Percentiles rank a stretch among this genome's conserved stretches.
These are phyloP conservation scores for Tupaia chinensis DNA, from an alignment of 2,113 vertebrate genomes.

Conservation along the genomic window DNA sequence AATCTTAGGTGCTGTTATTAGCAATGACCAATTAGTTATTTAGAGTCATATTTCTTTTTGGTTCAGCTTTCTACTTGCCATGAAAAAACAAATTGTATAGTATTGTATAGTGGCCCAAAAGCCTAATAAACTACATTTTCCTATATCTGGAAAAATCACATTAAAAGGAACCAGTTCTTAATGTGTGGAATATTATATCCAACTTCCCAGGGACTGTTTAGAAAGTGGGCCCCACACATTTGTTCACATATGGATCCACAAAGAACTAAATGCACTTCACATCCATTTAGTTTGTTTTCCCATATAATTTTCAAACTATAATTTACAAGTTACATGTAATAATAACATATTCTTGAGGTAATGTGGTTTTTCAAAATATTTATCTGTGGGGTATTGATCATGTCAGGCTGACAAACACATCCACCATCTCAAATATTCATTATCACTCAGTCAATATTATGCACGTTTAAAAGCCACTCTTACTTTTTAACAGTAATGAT, in stretches of 20 bases:
- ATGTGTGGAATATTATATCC: not conserved
- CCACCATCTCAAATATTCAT: no score
- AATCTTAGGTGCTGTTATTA: not conserved
- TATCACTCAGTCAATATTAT: no score
- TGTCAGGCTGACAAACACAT: no score
- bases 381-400: no score
- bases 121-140: not conserved
- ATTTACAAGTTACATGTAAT: no score
- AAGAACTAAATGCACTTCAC: not conserved
- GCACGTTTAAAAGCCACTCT: no score
- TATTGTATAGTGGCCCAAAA: not conserved
- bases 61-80: not conserved
- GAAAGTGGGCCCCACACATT: not conserved
- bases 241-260: not conserved
- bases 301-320: no score
- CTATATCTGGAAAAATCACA: not conserved
- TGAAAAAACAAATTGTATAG: not conserved
- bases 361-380: no score
- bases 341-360: no score
- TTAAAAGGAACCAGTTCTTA: not conserved
- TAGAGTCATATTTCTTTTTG: not conserved
- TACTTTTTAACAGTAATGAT: not conserved
- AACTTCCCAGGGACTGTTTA: not conserved
- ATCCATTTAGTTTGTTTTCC: not conserved
- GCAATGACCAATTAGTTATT: not conserved